A percentile compares a stretch with the other conserved stretches of the same genome.
phyloP scores from a whole-genome alignment of 2,888 invertebrate species.

The Chymomyza caudatula region DNA sequence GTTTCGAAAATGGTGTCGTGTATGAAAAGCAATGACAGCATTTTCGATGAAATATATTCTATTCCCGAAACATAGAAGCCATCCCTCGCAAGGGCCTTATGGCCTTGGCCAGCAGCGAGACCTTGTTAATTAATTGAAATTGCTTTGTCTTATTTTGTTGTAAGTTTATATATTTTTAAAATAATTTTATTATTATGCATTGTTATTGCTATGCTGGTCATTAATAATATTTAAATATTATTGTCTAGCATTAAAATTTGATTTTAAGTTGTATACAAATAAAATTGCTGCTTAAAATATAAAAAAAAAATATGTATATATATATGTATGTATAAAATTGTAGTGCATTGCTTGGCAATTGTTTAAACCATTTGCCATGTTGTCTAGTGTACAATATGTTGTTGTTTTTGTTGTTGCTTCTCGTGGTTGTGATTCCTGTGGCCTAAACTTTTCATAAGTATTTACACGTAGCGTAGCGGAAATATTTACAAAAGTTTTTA shows the following conservation, averaged over 20 bases:
- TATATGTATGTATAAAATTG: slow-evolving; percentile 1
- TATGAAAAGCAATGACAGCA: no score
- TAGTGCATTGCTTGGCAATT: slow-evolving; percentile 8
- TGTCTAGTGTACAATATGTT: background rate
- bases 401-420: background rate
- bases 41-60: no score
- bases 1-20: no score
- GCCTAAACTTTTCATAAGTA: slow-evolving; percentile 12
- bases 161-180: background rate
- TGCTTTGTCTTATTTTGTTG: background rate
- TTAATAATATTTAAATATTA: background rate
- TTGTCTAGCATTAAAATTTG: background rate
- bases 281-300: background rate
- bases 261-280: background rate
- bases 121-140: background rate
- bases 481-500: slow-evolving; percentile 21
- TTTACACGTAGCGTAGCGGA: slow-evolving; percentile 2
- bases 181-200: background rate
- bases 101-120: background rate
- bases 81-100: background rate
- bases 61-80: no score
- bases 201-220: background rate
- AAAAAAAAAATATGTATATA: background rate
- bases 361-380: background rate
- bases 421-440: background rate